Evolutionary conservation across 2,113 vertebrate genomes (phyloP).

Genomic region (Puffinus mauretanicus): DNA sequence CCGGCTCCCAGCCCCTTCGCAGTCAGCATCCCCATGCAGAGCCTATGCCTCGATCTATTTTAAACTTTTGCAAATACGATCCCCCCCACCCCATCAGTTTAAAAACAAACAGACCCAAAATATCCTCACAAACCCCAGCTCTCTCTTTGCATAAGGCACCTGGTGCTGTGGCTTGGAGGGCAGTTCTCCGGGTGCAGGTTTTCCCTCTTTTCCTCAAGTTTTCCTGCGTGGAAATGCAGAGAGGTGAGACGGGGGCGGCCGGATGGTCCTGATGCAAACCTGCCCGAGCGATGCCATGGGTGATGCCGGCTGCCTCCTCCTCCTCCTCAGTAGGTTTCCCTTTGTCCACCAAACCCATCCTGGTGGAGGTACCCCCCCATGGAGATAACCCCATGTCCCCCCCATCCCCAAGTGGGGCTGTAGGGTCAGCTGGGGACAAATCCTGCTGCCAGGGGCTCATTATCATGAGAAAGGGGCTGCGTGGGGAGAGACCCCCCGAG

Average conservation of each 20-base stretch:
- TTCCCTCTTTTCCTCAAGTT: neutral
- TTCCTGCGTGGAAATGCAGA: neutral
- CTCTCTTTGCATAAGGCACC: neutral
- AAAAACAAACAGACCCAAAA: neutral
- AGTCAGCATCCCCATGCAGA: neutral
- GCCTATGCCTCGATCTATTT: neutral
- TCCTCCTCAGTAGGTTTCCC: neutral
- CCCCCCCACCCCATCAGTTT: neutral
- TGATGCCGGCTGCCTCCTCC: neutral
- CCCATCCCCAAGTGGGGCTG: neutral
- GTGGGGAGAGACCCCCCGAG: neutral
- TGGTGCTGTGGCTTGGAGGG: neutral
- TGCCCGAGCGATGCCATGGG: neutral
- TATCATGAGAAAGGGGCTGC: slow-evolving; percentile 22
- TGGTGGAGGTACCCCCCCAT: neutral
- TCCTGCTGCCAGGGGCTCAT: slow-evolving; percentile 4
- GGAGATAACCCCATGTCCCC: neutral
- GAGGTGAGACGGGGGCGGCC: neutral
- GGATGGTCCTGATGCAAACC: slow-evolving; percentile 5
- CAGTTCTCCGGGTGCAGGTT: neutral
- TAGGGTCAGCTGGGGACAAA: neutral
- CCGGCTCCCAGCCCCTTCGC: neutral
- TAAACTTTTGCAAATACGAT: neutral
- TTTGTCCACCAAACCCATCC: neutral
- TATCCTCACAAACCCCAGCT: neutral